Evolutionary conservation across 2,888 invertebrate species (phyloP), one percentile per base, ranked within the genome.

Genomic region (Sepioteuthis lessoniana): DNA sequence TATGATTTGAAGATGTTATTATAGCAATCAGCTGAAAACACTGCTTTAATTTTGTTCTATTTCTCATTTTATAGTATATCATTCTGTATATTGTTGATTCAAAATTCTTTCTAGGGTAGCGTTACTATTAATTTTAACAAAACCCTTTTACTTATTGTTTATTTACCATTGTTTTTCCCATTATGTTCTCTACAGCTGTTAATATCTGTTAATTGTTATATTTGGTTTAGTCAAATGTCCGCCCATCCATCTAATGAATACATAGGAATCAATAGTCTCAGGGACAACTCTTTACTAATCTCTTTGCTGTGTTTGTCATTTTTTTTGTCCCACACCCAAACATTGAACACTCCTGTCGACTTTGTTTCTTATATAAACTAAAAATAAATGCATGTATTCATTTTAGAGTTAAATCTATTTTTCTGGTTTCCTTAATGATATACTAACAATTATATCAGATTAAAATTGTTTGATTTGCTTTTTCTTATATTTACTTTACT

Each of bases 181-280:
- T 76, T 76, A n/a, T 76, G 10, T n/a, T 76, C 76, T 35, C n/a
- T 10, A 76, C 76, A 35, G 35, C 25, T n/a, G 76, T 76, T 76
- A 76, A 76, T 76, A 76, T 76, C 76, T 76, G 76, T 76, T 76
- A 76, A 76, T 76, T 76, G 76, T 76, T 76, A 76, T 76, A 76
- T n/a, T 76, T 76, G 76, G 76, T 76, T 76, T n/a, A 76, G 76
- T 76, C n/a, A 76, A 35, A 76, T 76, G 76, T 76, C 76, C n/a
- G 76, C 76, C 76, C 76, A 76, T n/a, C 60, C 7, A 10, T 47
- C 4, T 55, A 21, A 55, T 55, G 16, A 76, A 76, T 35, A 8
- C 76, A 76, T 76, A 16, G 16, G 76, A 76, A 76, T 76, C 76
- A 76, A 76, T 76, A 76, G n/a, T 76, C 76, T 76, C 76, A 76